phyloP scores from a whole-genome alignment of 2,888 invertebrate species.

The Hydraecia micacea region DNA sequence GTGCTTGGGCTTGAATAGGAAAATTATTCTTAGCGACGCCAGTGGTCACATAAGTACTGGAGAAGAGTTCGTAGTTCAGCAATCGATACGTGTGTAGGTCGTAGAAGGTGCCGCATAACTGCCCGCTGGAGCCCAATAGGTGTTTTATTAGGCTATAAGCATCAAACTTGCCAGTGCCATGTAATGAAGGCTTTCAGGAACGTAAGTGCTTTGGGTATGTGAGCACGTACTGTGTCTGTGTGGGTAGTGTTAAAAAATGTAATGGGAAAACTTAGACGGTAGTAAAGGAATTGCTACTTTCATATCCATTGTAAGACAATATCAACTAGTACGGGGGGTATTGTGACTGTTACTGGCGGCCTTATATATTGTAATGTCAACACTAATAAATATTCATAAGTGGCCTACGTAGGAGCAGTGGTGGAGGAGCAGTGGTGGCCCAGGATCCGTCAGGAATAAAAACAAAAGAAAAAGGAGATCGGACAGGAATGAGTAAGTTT shows the following conservation, averaged over 20 bases:
- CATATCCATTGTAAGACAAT: neutral
- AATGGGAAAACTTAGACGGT: slow-evolving; percentile 34
- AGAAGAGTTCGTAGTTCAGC: slow-evolving; percentile 48
- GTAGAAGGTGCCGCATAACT: slow-evolving; percentile 60
- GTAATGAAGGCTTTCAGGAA: slow-evolving; percentile 54
- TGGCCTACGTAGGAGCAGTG: neutral
- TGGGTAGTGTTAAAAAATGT: slow-evolving; percentile 16
- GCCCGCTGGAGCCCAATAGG: slow-evolving; percentile 58
- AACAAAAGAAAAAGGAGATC: too few species aligned
- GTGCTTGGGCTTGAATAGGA: slow-evolving; percentile 38
- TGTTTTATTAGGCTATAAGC: slow-evolving; percentile 65
- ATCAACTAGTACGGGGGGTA: neutral
- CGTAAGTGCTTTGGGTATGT: slow-evolving; percentile 24
- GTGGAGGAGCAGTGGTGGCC: too few species aligned
- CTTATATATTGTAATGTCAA: neutral
- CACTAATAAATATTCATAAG: neutral
- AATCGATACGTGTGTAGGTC: slow-evolving; percentile 70
- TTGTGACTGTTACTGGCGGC: neutral
- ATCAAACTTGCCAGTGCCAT: slow-evolving; percentile 59
- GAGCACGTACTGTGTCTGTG: neutral
- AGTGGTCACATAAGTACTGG: slow-evolving; percentile 24
- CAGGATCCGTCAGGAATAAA: too few species aligned
- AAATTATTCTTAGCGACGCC: slow-evolving; percentile 42
- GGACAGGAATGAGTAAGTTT: too few species aligned
- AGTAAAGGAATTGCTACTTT: slow-evolving; percentile 7